phyloP scores from a whole-genome alignment of 1,140 invertebrate species.

The Protaetia brevitarsis region DNA sequence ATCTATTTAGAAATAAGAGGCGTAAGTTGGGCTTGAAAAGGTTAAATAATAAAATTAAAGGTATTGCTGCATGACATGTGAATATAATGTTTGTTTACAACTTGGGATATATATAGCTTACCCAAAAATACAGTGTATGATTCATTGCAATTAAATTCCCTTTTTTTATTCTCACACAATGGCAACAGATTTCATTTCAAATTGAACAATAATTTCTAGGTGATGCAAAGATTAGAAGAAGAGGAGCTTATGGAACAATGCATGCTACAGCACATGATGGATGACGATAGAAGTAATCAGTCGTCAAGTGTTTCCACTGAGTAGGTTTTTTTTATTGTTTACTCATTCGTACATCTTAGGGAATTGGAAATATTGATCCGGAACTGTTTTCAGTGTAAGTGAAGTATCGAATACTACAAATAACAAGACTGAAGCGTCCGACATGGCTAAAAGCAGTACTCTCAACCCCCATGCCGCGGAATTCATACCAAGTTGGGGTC shows the following conservation, averaged over 20 bases:
- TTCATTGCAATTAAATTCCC: constrained; percentile 5
- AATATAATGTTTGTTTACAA: not conserved
- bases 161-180: not conserved
- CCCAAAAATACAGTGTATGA: constrained; percentile 19
- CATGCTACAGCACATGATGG: constrained; percentile 72
- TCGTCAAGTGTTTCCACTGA: constrained; percentile 29
- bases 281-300: constrained; percentile 53
- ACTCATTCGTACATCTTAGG: not conserved
- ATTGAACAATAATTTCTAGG: constrained; percentile 51
- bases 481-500: constrained; percentile 35
- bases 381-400: not conserved
- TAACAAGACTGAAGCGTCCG: constrained; percentile 16
- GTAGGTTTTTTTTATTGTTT: no score
- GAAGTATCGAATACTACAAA: constrained; percentile 7
- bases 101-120: constrained; percentile 23
- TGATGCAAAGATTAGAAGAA: constrained; percentile 80
- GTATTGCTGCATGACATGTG: not conserved
- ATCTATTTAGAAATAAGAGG: constrained; percentile 23
- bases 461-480: constrained; percentile 43
- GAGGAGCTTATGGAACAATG: constrained; percentile 85
- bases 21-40: not conserved
- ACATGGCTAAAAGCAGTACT: constrained; percentile 34
- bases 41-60: not conserved
- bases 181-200: not conserved
- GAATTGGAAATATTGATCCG: not conserved